Evolutionary conservation across 2,113 vertebrate genomes (phyloP).

Genomic region (Triplophysa tibetana): DNA sequence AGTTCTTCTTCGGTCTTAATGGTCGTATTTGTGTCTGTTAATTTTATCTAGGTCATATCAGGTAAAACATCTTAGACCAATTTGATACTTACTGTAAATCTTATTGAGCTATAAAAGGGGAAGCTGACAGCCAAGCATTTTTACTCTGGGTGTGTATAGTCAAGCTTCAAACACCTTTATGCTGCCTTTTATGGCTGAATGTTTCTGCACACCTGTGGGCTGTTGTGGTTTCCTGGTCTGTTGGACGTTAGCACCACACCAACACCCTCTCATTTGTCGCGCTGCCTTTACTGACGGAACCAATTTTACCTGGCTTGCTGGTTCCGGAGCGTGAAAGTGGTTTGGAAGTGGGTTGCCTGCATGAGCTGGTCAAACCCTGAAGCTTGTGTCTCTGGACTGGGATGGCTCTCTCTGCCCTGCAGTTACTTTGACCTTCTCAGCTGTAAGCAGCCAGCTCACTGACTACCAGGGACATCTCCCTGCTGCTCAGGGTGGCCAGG

Average conservation of each 20-base stretch:
- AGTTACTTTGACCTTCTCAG: conserved; percentile 56
- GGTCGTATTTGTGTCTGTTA: too few relatives aligned
- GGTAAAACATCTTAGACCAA: too few relatives aligned
- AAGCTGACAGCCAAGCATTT: too few relatives aligned
- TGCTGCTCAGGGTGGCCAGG: background rate
- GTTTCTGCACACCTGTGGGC: conserved; percentile 6
- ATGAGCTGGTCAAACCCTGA: background rate
- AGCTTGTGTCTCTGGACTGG: background rate
- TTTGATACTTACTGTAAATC: too few relatives aligned
- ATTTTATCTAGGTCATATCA: too few relatives aligned
- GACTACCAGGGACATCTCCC: background rate
- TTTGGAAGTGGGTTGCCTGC: conserved; percentile 34
- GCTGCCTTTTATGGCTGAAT: background rate
- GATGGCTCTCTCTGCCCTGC: conserved; percentile 38
- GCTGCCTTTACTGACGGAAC: conserved; percentile 51
- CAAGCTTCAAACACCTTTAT: background rate
- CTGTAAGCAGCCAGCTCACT: conserved; percentile 51
- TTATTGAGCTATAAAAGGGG: too few relatives aligned
- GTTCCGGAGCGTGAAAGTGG: conserved; percentile 55
- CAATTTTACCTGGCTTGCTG: conserved; percentile 53
- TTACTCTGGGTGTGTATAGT: background rate
- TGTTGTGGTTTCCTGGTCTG: conserved; percentile 37
- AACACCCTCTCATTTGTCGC: conserved; percentile 50
- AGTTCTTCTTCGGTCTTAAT: too few relatives aligned
- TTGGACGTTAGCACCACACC: conserved; percentile 29